Base-by-base conservation (phyloP, 1,140 invertebrate species). In the Glossosoma conforme region DNA sequence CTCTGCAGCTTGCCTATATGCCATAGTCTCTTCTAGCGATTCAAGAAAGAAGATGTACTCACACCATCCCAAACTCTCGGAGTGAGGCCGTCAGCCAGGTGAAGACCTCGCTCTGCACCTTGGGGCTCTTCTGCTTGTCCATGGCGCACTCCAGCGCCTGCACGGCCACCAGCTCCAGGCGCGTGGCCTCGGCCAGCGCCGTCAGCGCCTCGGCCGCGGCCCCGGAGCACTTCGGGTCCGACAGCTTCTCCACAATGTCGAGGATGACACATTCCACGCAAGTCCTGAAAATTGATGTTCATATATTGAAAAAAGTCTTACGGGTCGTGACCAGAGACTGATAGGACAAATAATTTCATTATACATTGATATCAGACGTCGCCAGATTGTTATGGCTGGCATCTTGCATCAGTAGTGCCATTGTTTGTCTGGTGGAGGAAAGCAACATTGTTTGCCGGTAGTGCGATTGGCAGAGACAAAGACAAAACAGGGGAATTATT, bases 51-150 rank as follows among this genome's bases (percentile, higher is more conserved):
- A 30, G 32, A 24, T 40, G 11, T 13, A 72, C 70, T 72, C 45
- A 75, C 72, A 62, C 61, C 46, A 69, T 66, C 8, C 93, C 92
- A 78, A 95, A 95, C 62, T 93, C 91, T 54, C 82, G 80, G 0
- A 95, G 77, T 14, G 88, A 83, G 30, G 74, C 78, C 2, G 81
- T 72, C 22, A 93, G 70, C 91, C 92, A 94, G 20, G 80, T 73
- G 13, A 94, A 74, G 38, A 87, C 77, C 68, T 94, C 90, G 10
- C 88, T 82, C 60, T 93, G 89, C 24, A 93, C 89, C 66, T 93
- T 94, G 0, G 93, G 93, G 66, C 88, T 95, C 69, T 93, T 94
- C 66, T 93, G 89, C 2, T 66, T 65, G 63, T 80, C 84, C 65
- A 93, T 90, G 0, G 88, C 85, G 65, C 81, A 86, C 4, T 79